Evolutionary conservation across 2,888 invertebrate genomes (phyloP).

Genomic region (Eurytoma adleriae): DNA sequence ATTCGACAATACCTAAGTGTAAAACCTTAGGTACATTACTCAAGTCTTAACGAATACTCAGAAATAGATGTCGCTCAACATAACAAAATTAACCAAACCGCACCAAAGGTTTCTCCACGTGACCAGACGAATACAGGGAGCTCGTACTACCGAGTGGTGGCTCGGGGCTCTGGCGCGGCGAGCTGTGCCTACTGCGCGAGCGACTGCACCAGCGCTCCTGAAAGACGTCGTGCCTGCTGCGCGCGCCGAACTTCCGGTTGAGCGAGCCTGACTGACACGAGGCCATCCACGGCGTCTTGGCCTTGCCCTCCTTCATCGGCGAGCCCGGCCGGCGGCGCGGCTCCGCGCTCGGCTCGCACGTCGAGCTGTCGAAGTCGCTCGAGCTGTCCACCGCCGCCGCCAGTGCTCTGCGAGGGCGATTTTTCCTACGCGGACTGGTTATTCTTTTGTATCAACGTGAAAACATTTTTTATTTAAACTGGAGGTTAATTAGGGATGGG

Average conservation of each 20-base stretch:
- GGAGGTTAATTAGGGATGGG: no score
- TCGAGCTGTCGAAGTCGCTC: slow-evolving; percentile 27
- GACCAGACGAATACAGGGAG: background rate
- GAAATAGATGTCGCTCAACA: no score
- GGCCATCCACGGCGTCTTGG: slow-evolving; percentile 29
- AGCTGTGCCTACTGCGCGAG: background rate
- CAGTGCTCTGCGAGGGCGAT: background rate
- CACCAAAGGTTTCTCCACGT: background rate
- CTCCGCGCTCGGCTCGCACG: slow-evolving; percentile 3
- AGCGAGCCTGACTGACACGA: background rate
- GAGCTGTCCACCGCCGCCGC: slow-evolving; percentile 24
- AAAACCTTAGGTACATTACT: no score
- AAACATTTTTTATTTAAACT: no score
- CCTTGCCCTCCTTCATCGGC: background rate
- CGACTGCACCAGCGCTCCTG: slow-evolving; percentile 9
- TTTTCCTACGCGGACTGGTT: no score
- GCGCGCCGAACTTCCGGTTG: slow-evolving; percentile 36
- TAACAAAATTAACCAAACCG: no score
- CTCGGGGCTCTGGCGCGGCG: background rate
- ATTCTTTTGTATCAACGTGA: no score
- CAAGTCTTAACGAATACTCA: no score
- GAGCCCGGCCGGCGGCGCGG: background rate
- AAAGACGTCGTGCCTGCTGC: background rate
- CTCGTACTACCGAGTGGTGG: background rate
- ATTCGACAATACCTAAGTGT: no score